Evolutionary conservation across 2,888 invertebrate species (phyloP), one percentile per base, ranked within the genome.

Genomic region (Phyto melanocephala): DNA sequence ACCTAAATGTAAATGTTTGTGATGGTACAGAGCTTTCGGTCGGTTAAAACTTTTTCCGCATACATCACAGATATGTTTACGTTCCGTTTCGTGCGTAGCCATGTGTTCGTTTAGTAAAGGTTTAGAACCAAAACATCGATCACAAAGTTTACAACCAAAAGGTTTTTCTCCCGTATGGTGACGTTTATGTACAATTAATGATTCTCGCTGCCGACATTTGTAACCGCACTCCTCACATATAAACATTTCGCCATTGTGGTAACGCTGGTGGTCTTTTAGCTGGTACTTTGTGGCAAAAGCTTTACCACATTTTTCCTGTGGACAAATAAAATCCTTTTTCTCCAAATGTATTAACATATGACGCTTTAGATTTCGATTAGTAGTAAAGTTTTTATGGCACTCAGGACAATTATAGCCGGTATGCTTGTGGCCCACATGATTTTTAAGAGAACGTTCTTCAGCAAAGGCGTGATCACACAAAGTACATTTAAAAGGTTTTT

Each of bases 101-200:
- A 84, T 84, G 65, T 86, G 86, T 54, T 86, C 86, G 22, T 56
- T 76, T 2, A 86, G 42, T n/a, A 84, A 33, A 2, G 83, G 80
- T 52, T 82, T 76, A 6, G 86, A 85, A 13, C 83, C 85, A 60
- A 86, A 86, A 1, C 83, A 35, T 40, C 84, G 81, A 1, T 80
- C 81, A 54, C 86, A 85, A 7, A 80, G 63, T 15, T 82, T 78
- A 37, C 85, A 86, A 1, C 52, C 74, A 62, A 87, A 89, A 0
- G 90, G 90, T 7, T 87, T 87, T 17, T 89, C 90, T 0, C 89
- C 90, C 0, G 90, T 89, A 47, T 90, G 90, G 7, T 86, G 86
- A 2, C 89, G 87, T 28, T 85, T 82, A 78, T 90, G 90, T 10
- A 89, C 87, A 10, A 86, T 87, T 15, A 90, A 54, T 24, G 87